Evolutionary conservation across 2,888 invertebrate species (phyloP), one percentile per base, ranked within the genome.

Genomic region (Drosophila demipolita): DNA sequence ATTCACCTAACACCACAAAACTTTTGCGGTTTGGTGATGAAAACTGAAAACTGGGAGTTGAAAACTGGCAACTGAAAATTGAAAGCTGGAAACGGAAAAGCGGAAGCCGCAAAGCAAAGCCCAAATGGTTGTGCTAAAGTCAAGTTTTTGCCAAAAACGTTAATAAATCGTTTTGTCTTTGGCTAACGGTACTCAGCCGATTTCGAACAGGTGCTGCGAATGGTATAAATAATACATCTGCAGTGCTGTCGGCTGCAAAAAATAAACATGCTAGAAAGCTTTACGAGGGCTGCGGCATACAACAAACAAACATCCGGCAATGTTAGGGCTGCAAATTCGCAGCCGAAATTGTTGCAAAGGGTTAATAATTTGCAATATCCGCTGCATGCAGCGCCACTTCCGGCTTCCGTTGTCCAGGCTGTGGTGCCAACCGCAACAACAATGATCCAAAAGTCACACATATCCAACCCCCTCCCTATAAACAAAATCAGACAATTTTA

Each of bases 311-410:
- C 62, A 66, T 80, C 76, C 72, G 52, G 58, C 29, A 20, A 12
- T 9, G 40, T 33, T 17, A 54, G 65, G 72, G 64, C 50, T 67
- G 50, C 45, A 62, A 62, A 73, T 53, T 58, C 59, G 76, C 71
- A 45, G 61, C 64, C 72, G 67, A 73, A 78, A 80, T 79, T 75
- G 73, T 67, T 52, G 80, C 89, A 75, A 82, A 84, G 75, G 90
- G 78, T 89, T 88, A 88, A 90, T 91, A 91, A 91, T 91, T 90
- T 80, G 88, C 80, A 83, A 88, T 88, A 91, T 89, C 88, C 90
- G 89, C 73, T 83, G 80, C 78, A 85, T 78, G 80, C 82, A 73
- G 88, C 80, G 74, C 86, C 86, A 74, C 75, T 79, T 76, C 81
- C 73, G 70, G 83, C 54, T 78, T 88, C 88, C 89, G 81, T 60